Conservation (phyloP, 2,888 invertebrate genomes). For the Dichetophora obliterata region DNA sequence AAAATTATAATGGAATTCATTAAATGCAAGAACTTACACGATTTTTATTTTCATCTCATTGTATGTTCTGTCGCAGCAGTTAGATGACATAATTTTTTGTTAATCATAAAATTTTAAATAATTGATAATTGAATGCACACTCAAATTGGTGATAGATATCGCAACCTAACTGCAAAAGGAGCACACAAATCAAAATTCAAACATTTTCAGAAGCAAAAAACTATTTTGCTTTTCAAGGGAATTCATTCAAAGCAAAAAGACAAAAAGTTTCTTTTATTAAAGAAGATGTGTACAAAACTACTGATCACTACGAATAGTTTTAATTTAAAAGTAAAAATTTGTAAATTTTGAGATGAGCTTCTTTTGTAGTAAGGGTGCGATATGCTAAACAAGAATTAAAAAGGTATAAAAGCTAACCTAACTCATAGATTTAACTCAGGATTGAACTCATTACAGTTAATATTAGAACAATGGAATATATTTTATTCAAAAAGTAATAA, state of each 20-base stretch:
- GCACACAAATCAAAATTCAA: too few relatives aligned
- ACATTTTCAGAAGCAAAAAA: too few relatives aligned
- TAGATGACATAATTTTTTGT: background rate
- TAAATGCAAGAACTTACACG: conserved; percentile 17
- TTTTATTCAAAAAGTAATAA: background rate
- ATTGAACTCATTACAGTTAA: background rate
- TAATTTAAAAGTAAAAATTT: too few relatives aligned
- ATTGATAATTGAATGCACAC: background rate
- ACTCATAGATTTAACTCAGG: background rate
- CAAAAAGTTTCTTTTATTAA: too few relatives aligned
- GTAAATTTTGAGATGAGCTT: too few relatives aligned
- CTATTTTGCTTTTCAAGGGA: too few relatives aligned
- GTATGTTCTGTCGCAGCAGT: background rate
- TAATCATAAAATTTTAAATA: background rate
- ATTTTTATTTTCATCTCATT: background rate
- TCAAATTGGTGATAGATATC: background rate
- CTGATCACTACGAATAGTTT: too few relatives aligned
- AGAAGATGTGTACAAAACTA: too few relatives aligned
- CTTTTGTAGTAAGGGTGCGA: too few relatives aligned
- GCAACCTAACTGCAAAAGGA: too few relatives aligned
- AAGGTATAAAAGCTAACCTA: background rate
- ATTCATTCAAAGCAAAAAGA: too few relatives aligned
- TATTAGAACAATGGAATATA: background rate
- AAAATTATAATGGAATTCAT: conserved; percentile 2
- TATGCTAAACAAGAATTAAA: conserved; percentile 31